Conservation (phyloP, 2,888 invertebrate species). For the Dyspetes luteomarginatus region DNA sequence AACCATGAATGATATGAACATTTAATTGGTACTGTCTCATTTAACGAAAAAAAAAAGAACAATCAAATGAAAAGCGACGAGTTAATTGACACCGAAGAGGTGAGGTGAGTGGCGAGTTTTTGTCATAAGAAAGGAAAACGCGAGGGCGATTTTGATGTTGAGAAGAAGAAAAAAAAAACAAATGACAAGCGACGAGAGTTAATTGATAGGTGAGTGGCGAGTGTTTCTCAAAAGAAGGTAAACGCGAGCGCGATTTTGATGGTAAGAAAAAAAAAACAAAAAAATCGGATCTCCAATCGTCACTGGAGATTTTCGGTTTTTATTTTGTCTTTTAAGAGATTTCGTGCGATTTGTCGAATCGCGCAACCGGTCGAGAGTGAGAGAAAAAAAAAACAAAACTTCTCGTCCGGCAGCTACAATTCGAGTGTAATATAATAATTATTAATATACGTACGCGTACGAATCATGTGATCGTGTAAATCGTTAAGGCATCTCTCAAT, state of each 20-base stretch:
- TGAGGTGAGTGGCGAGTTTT: constrained; percentile 3
- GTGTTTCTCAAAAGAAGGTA: background rate
- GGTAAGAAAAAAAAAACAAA: constrained; percentile 3
- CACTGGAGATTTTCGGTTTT: background rate
- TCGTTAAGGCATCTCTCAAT: constrained; percentile 67
- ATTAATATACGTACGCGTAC: constrained; percentile 71
- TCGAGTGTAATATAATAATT: constrained; percentile 72
- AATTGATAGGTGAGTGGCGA: constrained; percentile 21
- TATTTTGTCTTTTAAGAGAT: constrained; percentile 64
- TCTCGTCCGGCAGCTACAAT: constrained; percentile 67
- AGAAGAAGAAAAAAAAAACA: background rate
- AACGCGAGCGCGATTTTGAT: background rate
- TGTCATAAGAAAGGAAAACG: background rate
- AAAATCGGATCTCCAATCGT: background rate
- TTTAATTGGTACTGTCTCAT: constrained; percentile 80
- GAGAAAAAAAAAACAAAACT: constrained; percentile 9
- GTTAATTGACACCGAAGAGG: constrained; percentile 36
- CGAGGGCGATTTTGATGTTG: background rate
- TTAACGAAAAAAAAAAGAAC: constrained; percentile 68
- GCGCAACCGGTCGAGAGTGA: background rate
- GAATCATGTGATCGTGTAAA: constrained; percentile 77
- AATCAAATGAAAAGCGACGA: constrained; percentile 16
- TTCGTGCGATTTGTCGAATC: constrained; percentile 30
- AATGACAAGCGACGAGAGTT: constrained; percentile 35
- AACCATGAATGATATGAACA: constrained; percentile 82